phyloP scores from a whole-genome alignment of 2,888 invertebrate genomes.

The Eupithecia vulgata region DNA sequence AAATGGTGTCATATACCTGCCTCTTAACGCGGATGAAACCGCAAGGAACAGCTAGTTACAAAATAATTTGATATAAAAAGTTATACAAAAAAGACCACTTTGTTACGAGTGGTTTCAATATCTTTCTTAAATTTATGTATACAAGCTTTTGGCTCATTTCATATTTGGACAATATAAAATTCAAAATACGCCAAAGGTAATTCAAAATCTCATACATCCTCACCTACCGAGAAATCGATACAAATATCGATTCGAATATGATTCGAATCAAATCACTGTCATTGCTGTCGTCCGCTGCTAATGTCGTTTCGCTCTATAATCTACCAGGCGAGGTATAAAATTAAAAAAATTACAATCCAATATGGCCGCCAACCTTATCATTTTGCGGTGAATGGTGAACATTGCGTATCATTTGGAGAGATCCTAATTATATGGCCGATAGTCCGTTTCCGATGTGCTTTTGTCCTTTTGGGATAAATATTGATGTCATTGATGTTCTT shows the following conservation, averaged over 20 bases:
- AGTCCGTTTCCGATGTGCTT: conserved; percentile 64
- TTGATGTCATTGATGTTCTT: conserved; percentile 34
- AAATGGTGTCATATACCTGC: too few relatives aligned
- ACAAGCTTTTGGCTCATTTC: too few relatives aligned
- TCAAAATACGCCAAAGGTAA: background rate
- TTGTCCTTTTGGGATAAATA: conserved; percentile 48
- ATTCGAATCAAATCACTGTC: conserved; percentile 62
- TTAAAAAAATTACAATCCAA: conserved; percentile 72
- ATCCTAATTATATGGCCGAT: conserved; percentile 64
- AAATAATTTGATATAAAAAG: too few relatives aligned
- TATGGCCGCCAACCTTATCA: conserved; percentile 75
- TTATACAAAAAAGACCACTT: too few relatives aligned
- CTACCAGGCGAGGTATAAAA: conserved; percentile 71
- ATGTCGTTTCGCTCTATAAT: conserved; percentile 73
- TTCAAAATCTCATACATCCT: conserved; percentile 32
- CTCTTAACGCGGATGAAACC: too few relatives aligned
- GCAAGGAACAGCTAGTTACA: too few relatives aligned
- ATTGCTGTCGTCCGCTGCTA: conserved; percentile 69
- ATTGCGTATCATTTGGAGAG: conserved; percentile 49
- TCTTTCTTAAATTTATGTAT: too few relatives aligned
- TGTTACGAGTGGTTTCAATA: too few relatives aligned
- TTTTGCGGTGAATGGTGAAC: conserved; percentile 71
- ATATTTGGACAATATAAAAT: background rate
- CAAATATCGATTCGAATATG: conserved; percentile 59
- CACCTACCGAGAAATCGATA: conserved; percentile 55